Evolutionary conservation across 2,888 invertebrate genomes (phyloP).

Genomic region (Elgonia sp.): DNA sequence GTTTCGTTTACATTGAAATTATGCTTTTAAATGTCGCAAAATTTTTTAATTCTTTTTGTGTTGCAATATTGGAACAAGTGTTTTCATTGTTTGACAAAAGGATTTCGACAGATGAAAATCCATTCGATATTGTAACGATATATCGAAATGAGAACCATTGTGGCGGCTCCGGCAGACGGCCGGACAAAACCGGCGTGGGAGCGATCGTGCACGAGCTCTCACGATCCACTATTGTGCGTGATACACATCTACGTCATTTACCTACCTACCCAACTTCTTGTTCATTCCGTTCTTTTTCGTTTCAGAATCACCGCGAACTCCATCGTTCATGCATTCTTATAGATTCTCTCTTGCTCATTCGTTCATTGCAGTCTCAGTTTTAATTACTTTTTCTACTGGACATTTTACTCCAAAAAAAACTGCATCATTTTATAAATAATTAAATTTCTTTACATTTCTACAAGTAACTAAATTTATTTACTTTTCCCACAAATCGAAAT

Average conservation of each 20-base stretch:
- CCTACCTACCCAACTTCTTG: conserved; percentile 83
- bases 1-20: too few species aligned
- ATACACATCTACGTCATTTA: conserved; percentile 86
- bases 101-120: conserved; percentile 63
- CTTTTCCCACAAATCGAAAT: too few species aligned
- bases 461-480: neutral
- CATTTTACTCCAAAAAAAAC: conserved; percentile 28
- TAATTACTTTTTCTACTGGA: conserved; percentile 62
- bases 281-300: conserved; percentile 76
- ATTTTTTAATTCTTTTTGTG: too few species aligned
- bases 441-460: conserved; percentile 18
- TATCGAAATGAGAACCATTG: conserved; percentile 83
- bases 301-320: conserved; percentile 64
- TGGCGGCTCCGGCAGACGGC: conserved; percentile 82
- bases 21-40: too few species aligned
- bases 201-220: conserved; percentile 84
- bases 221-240: conserved; percentile 84
- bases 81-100: conserved; percentile 27
- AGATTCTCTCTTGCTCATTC: conserved; percentile 50
- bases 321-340: conserved; percentile 66
- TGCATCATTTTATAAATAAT: conserved; percentile 25
- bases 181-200: conserved; percentile 85
- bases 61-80: neutral
- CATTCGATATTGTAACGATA: conserved; percentile 67
- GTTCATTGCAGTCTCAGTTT: conserved; percentile 41